Conservation (phyloP, 2,113 vertebrate species). For the Diglossa brunneiventris region DNA sequence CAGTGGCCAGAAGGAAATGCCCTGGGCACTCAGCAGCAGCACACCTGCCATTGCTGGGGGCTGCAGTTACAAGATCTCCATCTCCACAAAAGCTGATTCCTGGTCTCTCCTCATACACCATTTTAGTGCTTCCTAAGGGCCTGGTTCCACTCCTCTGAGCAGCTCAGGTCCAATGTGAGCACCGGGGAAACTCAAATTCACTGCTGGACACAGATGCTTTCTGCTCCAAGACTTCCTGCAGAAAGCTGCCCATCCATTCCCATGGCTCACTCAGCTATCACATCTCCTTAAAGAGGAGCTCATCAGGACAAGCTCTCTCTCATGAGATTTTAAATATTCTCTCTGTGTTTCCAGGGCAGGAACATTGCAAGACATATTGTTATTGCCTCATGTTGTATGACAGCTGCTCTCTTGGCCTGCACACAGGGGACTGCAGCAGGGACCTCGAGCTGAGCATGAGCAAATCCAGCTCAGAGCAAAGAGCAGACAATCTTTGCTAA, state of each 20-base stretch:
- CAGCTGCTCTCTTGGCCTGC: background rate
- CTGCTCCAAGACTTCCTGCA: background rate
- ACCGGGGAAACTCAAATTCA: background rate
- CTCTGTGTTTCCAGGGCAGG: background rate
- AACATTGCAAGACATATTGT: background rate
- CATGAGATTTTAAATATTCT: background rate
- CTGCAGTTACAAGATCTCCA: background rate
- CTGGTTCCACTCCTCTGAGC: background rate
- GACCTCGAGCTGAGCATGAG: background rate
- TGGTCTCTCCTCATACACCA: background rate
- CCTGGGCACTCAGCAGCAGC: background rate
- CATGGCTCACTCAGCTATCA: background rate
- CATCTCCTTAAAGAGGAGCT: background rate
- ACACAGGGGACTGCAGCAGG: background rate
- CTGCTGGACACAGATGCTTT: background rate
- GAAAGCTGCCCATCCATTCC: background rate
- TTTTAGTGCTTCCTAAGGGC: background rate
- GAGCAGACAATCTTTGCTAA: background rate
- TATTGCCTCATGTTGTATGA: background rate
- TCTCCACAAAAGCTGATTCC: rapidly evolving
- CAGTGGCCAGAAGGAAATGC: background rate
- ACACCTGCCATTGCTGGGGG: background rate
- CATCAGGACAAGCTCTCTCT: background rate
- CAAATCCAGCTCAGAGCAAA: background rate
- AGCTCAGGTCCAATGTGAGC: background rate